phyloP scores from a whole-genome alignment of 35 echinoderm and acorn worm genomes.

The Holothuria glaberrima region DNA sequence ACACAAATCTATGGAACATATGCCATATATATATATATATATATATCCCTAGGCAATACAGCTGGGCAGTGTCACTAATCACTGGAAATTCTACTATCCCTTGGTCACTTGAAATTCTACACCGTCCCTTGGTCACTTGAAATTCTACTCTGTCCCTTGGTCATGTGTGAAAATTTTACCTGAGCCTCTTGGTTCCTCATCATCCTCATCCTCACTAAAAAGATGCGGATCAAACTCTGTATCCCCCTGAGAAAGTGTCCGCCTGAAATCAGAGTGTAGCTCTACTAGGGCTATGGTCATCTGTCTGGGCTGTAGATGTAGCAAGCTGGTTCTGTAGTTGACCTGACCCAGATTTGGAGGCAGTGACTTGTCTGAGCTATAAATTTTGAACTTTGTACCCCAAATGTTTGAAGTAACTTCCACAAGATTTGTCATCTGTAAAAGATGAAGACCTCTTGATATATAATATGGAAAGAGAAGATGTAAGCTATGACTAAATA shows the following conservation, averaged over 20 bases:
- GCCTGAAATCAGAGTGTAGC: conserved; percentile 67
- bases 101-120: too few species aligned
- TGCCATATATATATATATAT: too few species aligned
- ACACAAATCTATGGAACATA: too few species aligned
- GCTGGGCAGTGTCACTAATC: too few species aligned
- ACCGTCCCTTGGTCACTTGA: too few species aligned
- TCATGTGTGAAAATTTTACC: neutral
- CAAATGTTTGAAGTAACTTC: conserved; percentile 99
- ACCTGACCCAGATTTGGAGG: conserved; percentile 93
- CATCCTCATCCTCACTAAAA: conserved; percentile 97
- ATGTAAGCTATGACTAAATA: too few species aligned
- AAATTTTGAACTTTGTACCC: conserved; percentile 99
- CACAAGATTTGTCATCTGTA: conserved; percentile 80
- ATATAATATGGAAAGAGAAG: too few species aligned
- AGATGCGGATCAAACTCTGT: conserved; percentile 85
- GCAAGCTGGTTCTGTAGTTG: conserved; percentile 95
- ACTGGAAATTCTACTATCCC: too few species aligned
- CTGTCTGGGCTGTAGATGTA: conserved; percentile 96
- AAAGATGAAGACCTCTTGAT: neutral
- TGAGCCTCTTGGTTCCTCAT: conserved; percentile 52
- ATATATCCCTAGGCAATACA: too few species aligned
- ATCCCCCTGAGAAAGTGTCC: conserved; percentile 67
- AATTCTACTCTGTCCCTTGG: too few species aligned
- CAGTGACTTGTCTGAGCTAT: conserved; percentile 80
- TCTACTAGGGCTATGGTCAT: conserved; percentile 98